Evolutionary conservation across 2,797 vertebrate genomes (phyloP), one percentile per base, ranked within the genome.

Genomic region (Philypnodon macrostomus): DNA sequence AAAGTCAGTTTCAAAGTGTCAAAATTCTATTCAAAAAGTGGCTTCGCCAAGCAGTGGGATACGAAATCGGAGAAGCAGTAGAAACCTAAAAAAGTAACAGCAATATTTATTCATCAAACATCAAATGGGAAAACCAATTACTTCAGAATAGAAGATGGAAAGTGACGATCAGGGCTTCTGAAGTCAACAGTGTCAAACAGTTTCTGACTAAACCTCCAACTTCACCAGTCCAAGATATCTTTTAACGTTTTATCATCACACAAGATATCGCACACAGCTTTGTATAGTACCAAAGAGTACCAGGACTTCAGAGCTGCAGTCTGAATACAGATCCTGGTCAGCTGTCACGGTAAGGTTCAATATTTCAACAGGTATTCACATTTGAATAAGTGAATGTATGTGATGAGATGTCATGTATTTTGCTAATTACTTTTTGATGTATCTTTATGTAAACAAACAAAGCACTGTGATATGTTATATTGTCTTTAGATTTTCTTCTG

Each of bases 1-100:
- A 40, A 55, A 64, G 39, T 30, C 48, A 4, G 30, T 12, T 38
- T 40, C n/a, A n/a, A n/a, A n/a, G n/a, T 12, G 13, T 8, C 14
- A 37, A 47, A 63, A 53, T 45, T 35, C 23, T 59, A 47, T 40
- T 7, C 5, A 38, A 54, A 64, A 38, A 10, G 38, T 7, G 52
- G 45, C 53, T 57, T 30, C 47, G 51, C 45, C 54, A 57, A 10
- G 4, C n/a, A 46, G 16, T 36, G 44, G 42, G 16, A 40, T 23
- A 39, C 27, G 42, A 49, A 45, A 56, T 53, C 6, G 31, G 16
- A 12, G 35, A 42, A 14, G 40, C 44, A 56, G 41, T 30, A 2
- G 1, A 30, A 44, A 44, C 18, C 26, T 44, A 13, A 24, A 44
- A 44, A 44, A 30, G 41, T 30, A 44, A 44, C 14, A 30, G 41